Percentiles rank a stretch among this genome's conserved stretches.
These are phyloP conservation scores for Esox lucius DNA, from an alignment of 2,797 vertebrate species.

Conservation along the genomic window DNA sequence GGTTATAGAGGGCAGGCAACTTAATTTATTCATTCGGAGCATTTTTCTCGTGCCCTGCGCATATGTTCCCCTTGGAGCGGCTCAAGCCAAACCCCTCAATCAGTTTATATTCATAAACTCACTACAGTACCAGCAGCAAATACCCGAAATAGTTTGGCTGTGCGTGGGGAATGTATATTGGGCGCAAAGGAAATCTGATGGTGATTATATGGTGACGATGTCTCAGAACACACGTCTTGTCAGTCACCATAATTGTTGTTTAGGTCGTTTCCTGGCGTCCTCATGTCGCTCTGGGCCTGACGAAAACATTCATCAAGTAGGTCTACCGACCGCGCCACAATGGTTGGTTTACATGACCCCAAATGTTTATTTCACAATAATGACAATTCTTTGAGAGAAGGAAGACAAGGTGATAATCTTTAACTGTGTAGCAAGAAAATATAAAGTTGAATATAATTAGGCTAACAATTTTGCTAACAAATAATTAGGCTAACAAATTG, in stretches of 20 bases:
- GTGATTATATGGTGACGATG: slow-evolving; percentile 55
- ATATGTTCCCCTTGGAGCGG: slow-evolving; percentile 36
- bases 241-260: slow-evolving; percentile 61
- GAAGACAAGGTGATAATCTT: slow-evolving; percentile 31
- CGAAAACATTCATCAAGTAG: slow-evolving; percentile 49
- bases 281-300: slow-evolving; percentile 38
- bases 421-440: slow-evolving; percentile 33
- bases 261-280: slow-evolving; percentile 41
- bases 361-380: slow-evolving; percentile 49
- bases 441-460: not conserved
- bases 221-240: slow-evolving; percentile 48
- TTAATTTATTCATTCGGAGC: not conserved
- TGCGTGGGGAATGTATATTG: slow-evolving; percentile 44
- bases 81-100: slow-evolving; percentile 46
- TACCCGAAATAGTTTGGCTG: slow-evolving; percentile 54
- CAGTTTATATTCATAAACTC: slow-evolving; percentile 36
- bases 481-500: not conserved
- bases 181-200: slow-evolving; percentile 33
- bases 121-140: slow-evolving; percentile 33
- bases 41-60: not conserved
- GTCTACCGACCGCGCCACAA: slow-evolving; percentile 19
- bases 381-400: slow-evolving; percentile 45
- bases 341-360: slow-evolving; percentile 28
- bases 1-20: not conserved
- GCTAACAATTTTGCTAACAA: not conserved